Base-by-base conservation (phyloP, 1,140 invertebrate genomes). In the Mya arenaria region DNA sequence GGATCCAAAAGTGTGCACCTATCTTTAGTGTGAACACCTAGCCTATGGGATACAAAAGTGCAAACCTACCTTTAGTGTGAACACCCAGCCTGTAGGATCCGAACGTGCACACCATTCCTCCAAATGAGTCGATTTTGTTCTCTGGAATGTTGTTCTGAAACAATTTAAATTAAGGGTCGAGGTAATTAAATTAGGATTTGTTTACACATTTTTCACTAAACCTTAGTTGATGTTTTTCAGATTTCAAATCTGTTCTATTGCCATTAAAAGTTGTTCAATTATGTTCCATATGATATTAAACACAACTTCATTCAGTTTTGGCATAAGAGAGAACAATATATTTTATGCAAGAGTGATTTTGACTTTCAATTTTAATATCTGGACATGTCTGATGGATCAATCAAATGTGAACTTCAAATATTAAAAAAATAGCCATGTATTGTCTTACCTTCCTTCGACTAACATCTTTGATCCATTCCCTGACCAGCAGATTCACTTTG, bases 1-100 rank as follows among this genome's bases (percentile, higher is more conserved):
- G 66, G 99, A 99, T 63, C 99, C 99, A 94, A 99, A 99, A 36
- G 99, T 99, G 89, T 98, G 99, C 79, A 99, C 98, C 94, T 99
- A 10, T 23, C 19, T 2, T 52, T 8, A n/a, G 1, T 52, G 4
- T 8, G 8, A 3, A 8, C 8, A 52, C 2, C 48, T n/a, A 52
- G 48, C 48, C 19, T 17, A 4, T n/a, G 25, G 25, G 25, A n/a
- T 3, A 52, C 48, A n/a, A 10, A 44, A 44, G 10, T 10, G 10
- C 73, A 17, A 41, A 30, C 34, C 84, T 88, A 93, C 93, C 94
- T 93, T 94, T 93, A 4, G 93, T 98, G 92, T 99, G 98, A n/a
- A 99, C 97, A 91, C 97, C 95, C n/a, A 96, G 91, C 72, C 96
- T 91, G 88, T 96, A 99, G 66, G 99, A 99, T 62, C 99, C 99